Percentiles rank a stretch among this genome's conserved stretches.
These are phyloP conservation scores for Helostoma temminkii DNA, from an alignment of 2,797 vertebrate species.

Conservation along the genomic window DNA sequence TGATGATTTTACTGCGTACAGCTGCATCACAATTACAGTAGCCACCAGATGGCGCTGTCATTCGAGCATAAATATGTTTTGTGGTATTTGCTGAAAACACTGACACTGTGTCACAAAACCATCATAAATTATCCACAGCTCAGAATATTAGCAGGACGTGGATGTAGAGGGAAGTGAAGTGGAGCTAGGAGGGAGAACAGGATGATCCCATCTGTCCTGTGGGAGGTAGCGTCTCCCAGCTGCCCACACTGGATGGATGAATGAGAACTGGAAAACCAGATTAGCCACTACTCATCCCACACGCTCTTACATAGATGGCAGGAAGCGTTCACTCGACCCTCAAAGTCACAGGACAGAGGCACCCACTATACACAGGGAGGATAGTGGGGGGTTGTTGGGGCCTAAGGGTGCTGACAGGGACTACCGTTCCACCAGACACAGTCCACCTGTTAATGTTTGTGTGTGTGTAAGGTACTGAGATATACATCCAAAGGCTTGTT, in stretches of 20 bases:
- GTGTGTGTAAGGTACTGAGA: neutral
- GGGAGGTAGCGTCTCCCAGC: conserved; percentile 76
- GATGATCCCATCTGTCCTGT: conserved; percentile 70
- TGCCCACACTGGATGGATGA: conserved; percentile 55
- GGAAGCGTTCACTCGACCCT: conserved; percentile 78
- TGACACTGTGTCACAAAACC: no score
- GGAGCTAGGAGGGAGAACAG: neutral
- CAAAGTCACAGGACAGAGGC: conserved; percentile 52
- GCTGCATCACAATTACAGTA: no score
- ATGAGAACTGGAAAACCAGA: conserved; percentile 71
- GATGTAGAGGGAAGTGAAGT: neutral
- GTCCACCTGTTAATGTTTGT: conserved; percentile 75
- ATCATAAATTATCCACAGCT: neutral
- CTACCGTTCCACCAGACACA: conserved; percentile 73
- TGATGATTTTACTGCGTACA: no score
- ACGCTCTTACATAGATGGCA: conserved; percentile 66
- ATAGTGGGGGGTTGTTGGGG: conserved; percentile 44
- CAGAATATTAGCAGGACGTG: neutral
- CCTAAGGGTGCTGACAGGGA: conserved; percentile 75
- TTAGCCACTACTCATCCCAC: conserved; percentile 64
- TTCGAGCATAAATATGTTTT: no score
- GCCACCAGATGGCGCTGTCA: no score
- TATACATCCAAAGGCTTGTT: conserved; percentile 9
- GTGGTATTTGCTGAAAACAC: no score
- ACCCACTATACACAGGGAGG: conserved; percentile 63